phyloP scores from a whole-genome alignment of 2,113 vertebrate genomes.

The Ameiurus melas region DNA sequence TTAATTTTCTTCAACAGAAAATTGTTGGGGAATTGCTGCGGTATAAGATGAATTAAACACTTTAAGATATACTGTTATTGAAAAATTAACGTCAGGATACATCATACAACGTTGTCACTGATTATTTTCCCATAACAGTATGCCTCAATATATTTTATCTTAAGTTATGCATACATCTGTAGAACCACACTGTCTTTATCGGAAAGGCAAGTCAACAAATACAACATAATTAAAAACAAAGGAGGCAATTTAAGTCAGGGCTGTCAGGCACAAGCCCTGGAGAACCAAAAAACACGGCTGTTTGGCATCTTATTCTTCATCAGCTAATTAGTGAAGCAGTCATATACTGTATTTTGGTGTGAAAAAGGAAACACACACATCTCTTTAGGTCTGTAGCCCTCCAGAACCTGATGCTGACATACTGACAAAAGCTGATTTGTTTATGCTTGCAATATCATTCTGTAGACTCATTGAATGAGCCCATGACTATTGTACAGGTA shows the following conservation, averaged over 20 bases:
- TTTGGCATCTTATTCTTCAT: conserved; percentile 2
- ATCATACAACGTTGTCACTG: not conserved
- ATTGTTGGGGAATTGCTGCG: not conserved
- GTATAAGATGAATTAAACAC: not conserved
- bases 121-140: not conserved
- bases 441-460: not conserved
- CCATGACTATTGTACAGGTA: conserved; percentile 1
- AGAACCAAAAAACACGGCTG: not conserved
- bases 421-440: not conserved
- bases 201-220: not conserved
- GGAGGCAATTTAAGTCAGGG: conserved; percentile 6
- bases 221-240: conserved; percentile 17
- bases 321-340: not conserved
- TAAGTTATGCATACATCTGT: not conserved
- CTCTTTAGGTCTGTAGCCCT: not conserved
- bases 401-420: not conserved
- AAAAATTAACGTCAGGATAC: not conserved
- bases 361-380: not conserved
- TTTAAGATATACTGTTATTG: not conserved
- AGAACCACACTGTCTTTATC: not conserved
- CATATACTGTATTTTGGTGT: not conserved
- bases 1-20: not conserved
- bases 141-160: not conserved
- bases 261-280: conserved; percentile 14
- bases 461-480: not conserved